Evolutionary conservation across 2,888 invertebrate species (phyloP).

Genomic region (Philopedon plagiatum): DNA sequence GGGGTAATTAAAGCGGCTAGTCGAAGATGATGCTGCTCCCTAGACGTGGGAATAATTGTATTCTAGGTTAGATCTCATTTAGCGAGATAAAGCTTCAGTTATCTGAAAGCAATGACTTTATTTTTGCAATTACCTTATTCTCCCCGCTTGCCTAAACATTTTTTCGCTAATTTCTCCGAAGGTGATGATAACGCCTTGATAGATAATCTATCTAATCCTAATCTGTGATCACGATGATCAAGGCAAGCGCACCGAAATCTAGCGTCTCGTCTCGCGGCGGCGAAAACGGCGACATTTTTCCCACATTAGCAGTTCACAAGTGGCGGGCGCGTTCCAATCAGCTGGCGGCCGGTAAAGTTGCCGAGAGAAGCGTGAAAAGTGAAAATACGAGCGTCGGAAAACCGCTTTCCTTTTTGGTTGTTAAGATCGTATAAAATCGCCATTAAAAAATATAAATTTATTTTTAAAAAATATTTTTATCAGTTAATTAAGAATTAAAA

Average conservation of each 20-base stretch:
- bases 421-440: too few species aligned
- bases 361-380: not conserved
- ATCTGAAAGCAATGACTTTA: too few species aligned
- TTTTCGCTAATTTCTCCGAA: not conserved
- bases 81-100: too few species aligned
- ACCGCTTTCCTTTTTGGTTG: not conserved
- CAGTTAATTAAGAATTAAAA: too few species aligned
- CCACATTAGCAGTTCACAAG: constrained; percentile 3
- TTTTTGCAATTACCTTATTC: too few species aligned
- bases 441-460: too few species aligned
- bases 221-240: not conserved
- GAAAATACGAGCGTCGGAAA: constrained; percentile 4
- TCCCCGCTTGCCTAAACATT: too few species aligned
- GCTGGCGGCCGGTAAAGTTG: not conserved
- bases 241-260: constrained; percentile 15
- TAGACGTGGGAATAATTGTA: too few species aligned
- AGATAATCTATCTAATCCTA: constrained; percentile 11
- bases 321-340: not conserved
- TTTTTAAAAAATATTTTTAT: too few species aligned
- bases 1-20: too few species aligned
- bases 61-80: too few species aligned
- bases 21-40: too few species aligned
- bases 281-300: constrained; percentile 13
- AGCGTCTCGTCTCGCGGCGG: not conserved
- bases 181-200: not conserved